Conservation (phyloP, 2,113 vertebrate species). For the Microcebus lehilahytsara region DNA sequence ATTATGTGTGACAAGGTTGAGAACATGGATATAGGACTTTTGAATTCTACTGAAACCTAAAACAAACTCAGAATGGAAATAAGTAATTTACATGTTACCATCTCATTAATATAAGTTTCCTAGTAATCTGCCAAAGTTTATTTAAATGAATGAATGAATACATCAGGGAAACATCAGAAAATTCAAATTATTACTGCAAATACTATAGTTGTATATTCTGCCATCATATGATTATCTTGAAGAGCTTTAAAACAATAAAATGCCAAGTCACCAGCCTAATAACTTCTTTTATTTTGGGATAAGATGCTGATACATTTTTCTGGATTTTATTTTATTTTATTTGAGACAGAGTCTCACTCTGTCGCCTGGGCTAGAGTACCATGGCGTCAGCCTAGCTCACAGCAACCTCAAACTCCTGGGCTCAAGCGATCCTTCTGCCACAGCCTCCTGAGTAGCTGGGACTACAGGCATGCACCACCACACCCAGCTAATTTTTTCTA, state of each 20-base stretch:
- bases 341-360: too few relatives aligned
- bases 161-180: not conserved
- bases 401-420: too few relatives aligned
- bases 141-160: slow-evolving; percentile 8
- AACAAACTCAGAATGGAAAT: slow-evolving; percentile 16
- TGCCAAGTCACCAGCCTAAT: not conserved
- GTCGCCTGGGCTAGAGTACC: too few relatives aligned
- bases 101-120: not conserved
- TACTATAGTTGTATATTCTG: not conserved
- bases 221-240: not conserved
- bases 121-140: not conserved
- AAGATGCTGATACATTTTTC: slow-evolving; percentile 4
- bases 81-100: not conserved
- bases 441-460: too few relatives aligned
- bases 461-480: too few relatives aligned
- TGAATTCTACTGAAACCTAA: slow-evolving; percentile 26
- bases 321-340: not conserved
- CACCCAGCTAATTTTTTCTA: too few relatives aligned
- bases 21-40: not conserved
- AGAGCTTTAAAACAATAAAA: slow-evolving; percentile 24
- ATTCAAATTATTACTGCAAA: slow-evolving; percentile 5
- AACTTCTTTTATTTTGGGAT: not conserved
- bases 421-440: too few relatives aligned
- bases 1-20: not conserved
- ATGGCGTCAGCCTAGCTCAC: too few relatives aligned